phyloP scores from a whole-genome alignment of 2,888 invertebrate species.

The Cryptus viduatorius region DNA sequence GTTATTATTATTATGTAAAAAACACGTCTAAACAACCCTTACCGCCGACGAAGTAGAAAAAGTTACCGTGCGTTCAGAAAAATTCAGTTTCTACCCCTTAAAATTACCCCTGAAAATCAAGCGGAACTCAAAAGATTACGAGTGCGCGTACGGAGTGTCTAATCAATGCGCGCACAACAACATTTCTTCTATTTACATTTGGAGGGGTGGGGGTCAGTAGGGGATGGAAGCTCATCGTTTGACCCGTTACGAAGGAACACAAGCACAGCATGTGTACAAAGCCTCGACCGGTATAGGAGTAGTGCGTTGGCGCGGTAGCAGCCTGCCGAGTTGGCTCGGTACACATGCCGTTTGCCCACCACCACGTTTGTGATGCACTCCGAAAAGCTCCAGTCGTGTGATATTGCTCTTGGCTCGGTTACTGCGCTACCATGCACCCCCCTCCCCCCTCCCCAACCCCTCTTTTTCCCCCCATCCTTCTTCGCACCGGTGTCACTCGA shows the following conservation, averaged over 20 bases:
- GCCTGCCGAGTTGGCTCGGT: conserved; percentile 40
- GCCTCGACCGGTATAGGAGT: conserved; percentile 6
- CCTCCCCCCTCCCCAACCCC: background rate
- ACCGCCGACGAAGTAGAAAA: no score
- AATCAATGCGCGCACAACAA: background rate
- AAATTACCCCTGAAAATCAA: background rate
- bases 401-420: conserved; percentile 66
- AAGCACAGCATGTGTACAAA: conserved; percentile 58
- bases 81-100: no score
- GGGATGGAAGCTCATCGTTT: conserved; percentile 40
- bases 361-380: conserved; percentile 64
- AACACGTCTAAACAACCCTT: no score
- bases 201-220: background rate
- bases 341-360: conserved; percentile 41
- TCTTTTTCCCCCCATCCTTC: background rate
- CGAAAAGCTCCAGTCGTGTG: conserved; percentile 61
- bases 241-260: conserved; percentile 38
- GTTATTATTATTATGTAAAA: no score
- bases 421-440: conserved; percentile 35
- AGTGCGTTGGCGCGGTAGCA: conserved; percentile 2
- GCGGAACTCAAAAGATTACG: no score
- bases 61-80: no score
- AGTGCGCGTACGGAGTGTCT: background rate
- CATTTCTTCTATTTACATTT: background rate
- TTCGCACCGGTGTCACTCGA: conserved; percentile 39